A percentile compares a stretch with the other conserved stretches of the same genome.
These are phyloP conservation scores for Macaria notata DNA, from an alignment of 2,888 invertebrate genomes.

Conservation along the genomic window DNA sequence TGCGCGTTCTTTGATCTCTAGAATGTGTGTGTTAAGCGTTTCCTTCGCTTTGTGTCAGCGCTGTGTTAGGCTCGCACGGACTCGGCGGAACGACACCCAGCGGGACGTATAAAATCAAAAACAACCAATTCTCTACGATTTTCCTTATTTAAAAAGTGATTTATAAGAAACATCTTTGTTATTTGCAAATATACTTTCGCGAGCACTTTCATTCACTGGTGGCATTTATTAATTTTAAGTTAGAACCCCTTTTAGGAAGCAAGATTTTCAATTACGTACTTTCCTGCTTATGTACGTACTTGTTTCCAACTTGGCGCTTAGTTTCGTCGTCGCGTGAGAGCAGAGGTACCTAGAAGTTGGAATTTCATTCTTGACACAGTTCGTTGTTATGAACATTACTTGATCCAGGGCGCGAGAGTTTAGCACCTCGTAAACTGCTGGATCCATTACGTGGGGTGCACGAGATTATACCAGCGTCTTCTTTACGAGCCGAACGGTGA, in stretches of 20 bases:
- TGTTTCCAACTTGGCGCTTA: slow-evolving; percentile 12
- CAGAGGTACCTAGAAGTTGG: slow-evolving; percentile 55
- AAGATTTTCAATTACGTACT: slow-evolving; percentile 20
- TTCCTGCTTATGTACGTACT: slow-evolving; percentile 1
- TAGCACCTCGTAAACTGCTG: slow-evolving; percentile 71
- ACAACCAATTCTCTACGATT: slow-evolving; percentile 62
- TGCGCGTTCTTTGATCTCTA: slow-evolving; percentile 79
- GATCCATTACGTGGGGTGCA: slow-evolving; percentile 60
- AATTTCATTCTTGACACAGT: slow-evolving; percentile 61
- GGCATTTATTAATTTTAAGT: no score
- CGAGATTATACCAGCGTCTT: slow-evolving; percentile 52
- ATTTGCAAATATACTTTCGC: no score
- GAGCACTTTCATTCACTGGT: no score
- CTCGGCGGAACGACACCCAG: slow-evolving; percentile 64
- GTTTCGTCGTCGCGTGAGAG: slow-evolving; percentile 40
- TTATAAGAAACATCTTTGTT: slow-evolving; percentile 3
- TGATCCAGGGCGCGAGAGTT: slow-evolving; percentile 57
- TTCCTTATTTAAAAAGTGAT: slow-evolving; percentile 40
- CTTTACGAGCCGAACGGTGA: slow-evolving; percentile 45
- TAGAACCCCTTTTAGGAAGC: slow-evolving; percentile 1
- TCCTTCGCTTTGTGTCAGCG: slow-evolving; percentile 72
- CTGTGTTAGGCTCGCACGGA: slow-evolving; percentile 68
- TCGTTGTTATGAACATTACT: slow-evolving; percentile 65
- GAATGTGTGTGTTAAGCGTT: slow-evolving; percentile 80
- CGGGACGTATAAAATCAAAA: slow-evolving; percentile 71